phyloP scores from a whole-genome alignment of 64 coral and sea anemone genomes.

The Stichodactyla mertensii region DNA sequence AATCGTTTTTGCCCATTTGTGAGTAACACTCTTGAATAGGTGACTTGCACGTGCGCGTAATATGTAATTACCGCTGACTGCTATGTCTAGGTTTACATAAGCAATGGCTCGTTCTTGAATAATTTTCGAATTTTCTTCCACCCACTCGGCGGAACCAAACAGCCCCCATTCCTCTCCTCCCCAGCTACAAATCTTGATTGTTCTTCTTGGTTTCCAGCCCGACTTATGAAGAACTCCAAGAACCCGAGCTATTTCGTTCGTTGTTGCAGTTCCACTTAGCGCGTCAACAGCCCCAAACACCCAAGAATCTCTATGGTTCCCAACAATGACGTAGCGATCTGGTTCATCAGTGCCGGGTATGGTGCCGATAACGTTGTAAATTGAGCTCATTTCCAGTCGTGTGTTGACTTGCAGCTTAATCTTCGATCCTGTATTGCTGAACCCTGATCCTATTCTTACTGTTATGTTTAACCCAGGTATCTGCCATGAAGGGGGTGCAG shows the following conservation, averaged over 20 bases:
- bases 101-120: slow-evolving; percentile 42
- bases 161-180: slow-evolving; percentile 58
- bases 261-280: slow-evolving; percentile 49
- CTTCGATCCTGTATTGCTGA: background rate
- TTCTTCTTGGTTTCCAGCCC: slow-evolving; percentile 59
- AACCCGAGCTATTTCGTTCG: slow-evolving; percentile 56
- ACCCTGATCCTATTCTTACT: background rate
- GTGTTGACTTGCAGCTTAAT: slow-evolving; percentile 39
- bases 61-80: slow-evolving; percentile 33
- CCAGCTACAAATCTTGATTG: slow-evolving; percentile 60
- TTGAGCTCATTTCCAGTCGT: background rate
- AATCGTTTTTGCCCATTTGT: slow-evolving; percentile 44
- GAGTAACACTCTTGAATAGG: slow-evolving; percentile 31
- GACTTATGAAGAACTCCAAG: slow-evolving; percentile 32
- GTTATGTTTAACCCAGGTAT: background rate
- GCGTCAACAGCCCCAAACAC: slow-evolving; percentile 71
- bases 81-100: slow-evolving; percentile 50
- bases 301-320: slow-evolving; percentile 86
- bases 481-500: background rate
- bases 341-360: slow-evolving; percentile 43
- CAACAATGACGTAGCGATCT: slow-evolving; percentile 63
- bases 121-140: slow-evolving; percentile 49
- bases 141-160: slow-evolving; percentile 56
- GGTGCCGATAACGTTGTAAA: slow-evolving; percentile 52
- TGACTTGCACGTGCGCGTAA: slow-evolving; percentile 36